phyloP scores from a whole-genome alignment of 2,113 vertebrate species.

The Rhineura floridana region DNA sequence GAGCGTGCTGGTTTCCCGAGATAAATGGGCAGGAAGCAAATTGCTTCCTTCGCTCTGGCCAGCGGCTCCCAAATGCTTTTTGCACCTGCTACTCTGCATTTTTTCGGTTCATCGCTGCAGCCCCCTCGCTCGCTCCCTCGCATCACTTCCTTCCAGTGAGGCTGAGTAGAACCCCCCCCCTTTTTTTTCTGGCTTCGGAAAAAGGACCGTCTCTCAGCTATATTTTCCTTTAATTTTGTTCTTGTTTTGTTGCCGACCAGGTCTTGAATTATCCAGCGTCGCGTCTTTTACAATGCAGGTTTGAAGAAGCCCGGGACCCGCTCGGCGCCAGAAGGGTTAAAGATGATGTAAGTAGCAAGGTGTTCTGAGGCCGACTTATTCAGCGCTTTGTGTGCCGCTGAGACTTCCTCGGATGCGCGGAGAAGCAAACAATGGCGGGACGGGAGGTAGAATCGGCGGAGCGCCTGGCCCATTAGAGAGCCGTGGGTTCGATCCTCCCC shows the following conservation, averaged over 20 bases:
- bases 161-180: conserved; percentile 12
- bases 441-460: neutral
- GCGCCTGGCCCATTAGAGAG: neutral
- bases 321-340: conserved; percentile 65
- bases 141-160: neutral
- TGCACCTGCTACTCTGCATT: conserved; percentile 70
- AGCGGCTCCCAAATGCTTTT: conserved; percentile 69
- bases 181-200: neutral
- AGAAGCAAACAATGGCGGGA: neutral
- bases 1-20: conserved; percentile 69
- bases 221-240: conserved; percentile 7
- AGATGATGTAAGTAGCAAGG: conserved; percentile 70
- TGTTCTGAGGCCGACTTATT: neutral
- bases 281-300: conserved; percentile 18
- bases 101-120: conserved; percentile 13
- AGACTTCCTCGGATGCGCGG: neutral
- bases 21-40: conserved; percentile 74
- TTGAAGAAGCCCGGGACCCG: conserved; percentile 30
- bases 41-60: conserved; percentile 66
- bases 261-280: conserved; percentile 18
- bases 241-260: conserved; percentile 30
- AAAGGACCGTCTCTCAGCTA: conserved; percentile 14
- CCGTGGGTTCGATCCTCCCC: neutral
- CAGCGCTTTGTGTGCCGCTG: neutral
- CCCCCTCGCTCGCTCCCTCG: neutral